Base-by-base conservation (phyloP, 2,888 invertebrate genomes). In the Pollenia griseotomentosa region DNA sequence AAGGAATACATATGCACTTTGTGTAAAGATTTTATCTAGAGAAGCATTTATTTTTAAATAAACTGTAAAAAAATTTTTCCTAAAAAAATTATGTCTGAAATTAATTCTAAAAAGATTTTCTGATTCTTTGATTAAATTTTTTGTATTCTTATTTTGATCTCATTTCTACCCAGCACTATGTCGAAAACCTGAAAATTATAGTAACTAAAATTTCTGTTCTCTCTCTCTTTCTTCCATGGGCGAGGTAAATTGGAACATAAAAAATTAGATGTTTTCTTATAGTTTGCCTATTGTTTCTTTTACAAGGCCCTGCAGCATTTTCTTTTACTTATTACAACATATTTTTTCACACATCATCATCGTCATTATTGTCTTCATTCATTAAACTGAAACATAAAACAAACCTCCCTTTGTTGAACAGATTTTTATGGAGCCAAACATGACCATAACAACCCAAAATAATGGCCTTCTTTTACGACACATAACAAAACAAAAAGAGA, bases 301-400 rank as follows among this genome's bases (percentile, higher is more conserved):
- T 19, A 68, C 70, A 61, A 51, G 14, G 73, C 81, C 82, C 33
- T 1, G 33, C 61, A 71, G 78, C 73, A 23, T 59, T 68, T 75
- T 59, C 40, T 79, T 33, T 33, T 51, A 8, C 14, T 61, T 53
- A 61, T 73, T 66, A 79, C 46, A 83, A 14, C 16, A 59, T 55
- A 48, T 79, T 84, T 59, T 82, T 82, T 82, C 85, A 82, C 85
- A 86, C 82, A 86, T 82, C 81, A 82, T 82, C 73, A 59, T 74
- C n/a, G 2, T 12, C 44, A 23, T 75, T 42, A 44, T 77, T 70
- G 61, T n/a, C n/a, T 51, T 53, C 16, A 33, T 61, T 61, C 55
- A 80, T 61, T 10, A 59, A 23, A 16, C 59, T n/a, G 23, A 40
- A 33, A 82, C 23, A 73, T 73, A 42, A 63, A 68, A 82, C 23